These are phyloP conservation scores for Eulemur coronatus DNA, from an alignment of 2,797 vertebrate species.

Conservation along the genomic window DNA sequence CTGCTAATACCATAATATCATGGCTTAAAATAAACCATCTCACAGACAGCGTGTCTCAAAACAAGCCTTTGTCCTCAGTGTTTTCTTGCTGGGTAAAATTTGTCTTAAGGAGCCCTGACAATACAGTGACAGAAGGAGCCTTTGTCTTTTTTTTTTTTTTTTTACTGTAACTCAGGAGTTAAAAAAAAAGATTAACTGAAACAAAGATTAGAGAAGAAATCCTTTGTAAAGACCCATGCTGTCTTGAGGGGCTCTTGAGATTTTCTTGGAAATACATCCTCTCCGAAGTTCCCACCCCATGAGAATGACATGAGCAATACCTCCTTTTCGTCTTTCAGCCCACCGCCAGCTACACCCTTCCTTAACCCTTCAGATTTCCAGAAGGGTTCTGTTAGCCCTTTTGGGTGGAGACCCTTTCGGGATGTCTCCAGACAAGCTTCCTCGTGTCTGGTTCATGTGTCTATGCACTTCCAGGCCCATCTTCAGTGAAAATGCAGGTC, in stretches of 20 bases:
- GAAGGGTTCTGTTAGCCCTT: not conserved
- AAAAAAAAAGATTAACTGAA: not conserved
- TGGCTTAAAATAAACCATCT: conserved; percentile 28
- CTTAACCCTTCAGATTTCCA: not conserved
- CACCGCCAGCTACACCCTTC: not conserved
- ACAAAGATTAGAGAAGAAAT: not conserved
- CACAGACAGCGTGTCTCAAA: not conserved
- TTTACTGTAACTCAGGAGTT: not conserved
- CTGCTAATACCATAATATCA: conserved; percentile 17
- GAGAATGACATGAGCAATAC: not conserved
- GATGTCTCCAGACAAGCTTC: not conserved
- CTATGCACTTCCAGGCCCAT: not conserved
- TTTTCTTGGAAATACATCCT: not conserved
- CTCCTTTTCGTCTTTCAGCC: not conserved
- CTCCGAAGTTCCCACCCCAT: not conserved
- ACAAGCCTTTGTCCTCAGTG: conserved; percentile 12
- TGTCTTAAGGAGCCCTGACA: not conserved
- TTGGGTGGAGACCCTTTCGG: not conserved
- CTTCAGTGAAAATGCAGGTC: not conserved
- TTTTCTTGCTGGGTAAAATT: conserved; percentile 5
- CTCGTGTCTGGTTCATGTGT: not conserved
- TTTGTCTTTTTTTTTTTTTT: not conserved
- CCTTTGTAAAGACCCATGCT: not conserved
- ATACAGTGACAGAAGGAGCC: not conserved
- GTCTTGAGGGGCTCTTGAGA: not conserved